Percentiles rank a stretch among this genome's conserved stretches.
Conservation (phyloP, 2,797 vertebrate genomes). For the Miichthys miiuy region DNA sequence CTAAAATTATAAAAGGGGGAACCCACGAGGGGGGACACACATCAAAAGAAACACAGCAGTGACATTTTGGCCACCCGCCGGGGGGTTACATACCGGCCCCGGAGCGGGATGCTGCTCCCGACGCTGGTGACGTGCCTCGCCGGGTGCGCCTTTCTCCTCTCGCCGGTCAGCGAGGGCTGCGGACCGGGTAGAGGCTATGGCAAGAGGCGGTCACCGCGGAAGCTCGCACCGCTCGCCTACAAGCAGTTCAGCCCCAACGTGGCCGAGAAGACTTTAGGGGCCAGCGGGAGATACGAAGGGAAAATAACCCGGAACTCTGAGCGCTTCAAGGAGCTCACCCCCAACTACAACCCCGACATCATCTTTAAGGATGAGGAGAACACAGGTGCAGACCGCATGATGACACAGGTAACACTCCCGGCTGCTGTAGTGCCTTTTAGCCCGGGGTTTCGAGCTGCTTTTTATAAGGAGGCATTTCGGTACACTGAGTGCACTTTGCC, state of each 20-base stretch:
- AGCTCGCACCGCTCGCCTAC: slow-evolving; percentile 93
- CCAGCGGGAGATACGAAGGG: slow-evolving; percentile 94
- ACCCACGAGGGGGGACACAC: slow-evolving; percentile 45
- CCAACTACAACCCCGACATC: slow-evolving; percentile 98
- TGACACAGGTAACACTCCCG: slow-evolving; percentile 90
- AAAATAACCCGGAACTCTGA: slow-evolving; percentile 94
- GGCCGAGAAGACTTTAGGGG: slow-evolving; percentile 94
- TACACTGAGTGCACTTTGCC: slow-evolving; percentile 68
- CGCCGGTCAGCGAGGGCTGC: slow-evolving; percentile 87
- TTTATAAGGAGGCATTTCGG: not conserved
- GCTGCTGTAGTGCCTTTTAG: slow-evolving; percentile 23
- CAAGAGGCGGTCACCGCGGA: slow-evolving; percentile 90
- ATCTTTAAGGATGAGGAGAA: slow-evolving; percentile 99
- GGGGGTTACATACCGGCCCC: slow-evolving; percentile 55
- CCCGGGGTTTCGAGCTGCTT: not conserved
- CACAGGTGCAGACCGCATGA: slow-evolving; percentile 93
- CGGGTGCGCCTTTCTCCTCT: slow-evolving; percentile 86
- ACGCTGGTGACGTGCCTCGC: slow-evolving; percentile 87
- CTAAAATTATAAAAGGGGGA: slow-evolving; percentile 66
- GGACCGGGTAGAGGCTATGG: slow-evolving; percentile 94
- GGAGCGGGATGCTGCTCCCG: slow-evolving; percentile 83
- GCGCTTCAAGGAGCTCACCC: slow-evolving; percentile 95
- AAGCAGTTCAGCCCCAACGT: slow-evolving; percentile 98
- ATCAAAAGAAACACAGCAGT: slow-evolving; percentile 48
- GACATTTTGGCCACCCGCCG: slow-evolving; percentile 62